Evolutionary conservation across 2,888 invertebrate species (phyloP).

Genomic region (Eristalinus aeneus): DNA sequence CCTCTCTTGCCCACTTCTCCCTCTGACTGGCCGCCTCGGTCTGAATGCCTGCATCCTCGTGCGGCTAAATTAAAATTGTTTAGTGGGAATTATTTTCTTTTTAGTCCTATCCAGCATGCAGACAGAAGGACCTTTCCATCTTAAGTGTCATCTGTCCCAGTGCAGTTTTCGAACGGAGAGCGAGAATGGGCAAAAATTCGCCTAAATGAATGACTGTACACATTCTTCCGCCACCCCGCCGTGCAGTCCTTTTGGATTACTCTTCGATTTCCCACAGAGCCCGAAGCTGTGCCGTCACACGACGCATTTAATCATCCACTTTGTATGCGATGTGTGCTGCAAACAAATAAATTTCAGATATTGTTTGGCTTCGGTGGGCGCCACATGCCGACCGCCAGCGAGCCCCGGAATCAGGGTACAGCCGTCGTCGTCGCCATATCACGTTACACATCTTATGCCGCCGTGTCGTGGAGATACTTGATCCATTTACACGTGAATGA

Average conservation of each 20-base stretch:
- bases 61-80: conserved; percentile 67
- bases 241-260: conserved; percentile 58
- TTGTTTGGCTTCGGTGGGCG: conserved; percentile 44
- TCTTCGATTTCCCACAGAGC: conserved; percentile 58
- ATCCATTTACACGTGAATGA: conserved; percentile 67
- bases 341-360: conserved; percentile 68
- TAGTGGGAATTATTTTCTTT: conserved; percentile 48
- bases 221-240: conserved; percentile 20
- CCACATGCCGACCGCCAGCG: conserved; percentile 46
- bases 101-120: background rate
- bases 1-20: background rate
- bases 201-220: conserved; percentile 62
- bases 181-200: conserved; percentile 8
- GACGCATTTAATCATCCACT: conserved; percentile 69
- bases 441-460: conserved; percentile 53
- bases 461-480: conserved; percentile 51
- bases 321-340: conserved; percentile 64
- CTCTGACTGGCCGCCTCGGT: background rate
- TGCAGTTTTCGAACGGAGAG: conserved; percentile 27
- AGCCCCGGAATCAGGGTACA: background rate
- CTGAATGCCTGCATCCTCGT: conserved; percentile 5
- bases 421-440: conserved; percentile 9
- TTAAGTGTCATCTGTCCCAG: conserved; percentile 50
- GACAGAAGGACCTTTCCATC: conserved; percentile 36
- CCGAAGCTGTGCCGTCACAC: background rate